These are phyloP conservation scores for Leptodirus hochenwartii DNA, from an alignment of 2,888 invertebrate genomes.

Conservation along the genomic window DNA sequence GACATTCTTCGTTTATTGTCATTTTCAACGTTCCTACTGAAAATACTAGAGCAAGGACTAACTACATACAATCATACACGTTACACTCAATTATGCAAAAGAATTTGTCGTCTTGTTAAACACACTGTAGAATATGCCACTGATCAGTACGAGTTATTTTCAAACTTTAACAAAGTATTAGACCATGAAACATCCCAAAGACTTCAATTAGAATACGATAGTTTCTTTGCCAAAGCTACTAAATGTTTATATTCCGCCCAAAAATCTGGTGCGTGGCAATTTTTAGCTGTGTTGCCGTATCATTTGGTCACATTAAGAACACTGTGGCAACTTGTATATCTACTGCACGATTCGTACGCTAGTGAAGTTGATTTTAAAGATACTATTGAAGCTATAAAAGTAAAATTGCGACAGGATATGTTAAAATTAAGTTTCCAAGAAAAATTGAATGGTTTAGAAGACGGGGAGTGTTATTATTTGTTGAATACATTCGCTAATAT, in stretches of 20 bases:
- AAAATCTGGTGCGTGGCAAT: conserved; percentile 64
- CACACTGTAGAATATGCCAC: conserved; percentile 56
- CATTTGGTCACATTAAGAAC: conserved; percentile 35
- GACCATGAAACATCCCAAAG: conserved; percentile 20
- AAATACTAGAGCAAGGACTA: conserved; percentile 44
- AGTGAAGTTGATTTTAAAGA: conserved; percentile 16
- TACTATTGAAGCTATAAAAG: conserved; percentile 21
- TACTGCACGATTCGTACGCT: conserved; percentile 36
- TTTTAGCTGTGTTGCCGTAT: conserved; percentile 58
- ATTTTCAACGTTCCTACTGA: conserved; percentile 45
- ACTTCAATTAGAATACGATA: conserved; percentile 54
- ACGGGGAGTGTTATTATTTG: conserved; percentile 59
- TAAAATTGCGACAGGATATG: conserved; percentile 27
- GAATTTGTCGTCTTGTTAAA: conserved; percentile 45
- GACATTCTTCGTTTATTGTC: conserved; percentile 48
- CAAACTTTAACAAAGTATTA: background rate
- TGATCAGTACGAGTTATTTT: conserved; percentile 40
- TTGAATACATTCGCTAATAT: conserved; percentile 65
- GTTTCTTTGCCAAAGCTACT: conserved; percentile 49
- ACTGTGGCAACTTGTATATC: conserved; percentile 48
- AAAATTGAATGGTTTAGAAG: conserved; percentile 40
- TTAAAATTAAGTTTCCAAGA: conserved; percentile 41
- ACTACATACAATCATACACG: conserved; percentile 43
- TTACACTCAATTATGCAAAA: conserved; percentile 51
- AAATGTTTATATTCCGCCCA: conserved; percentile 50